Percentiles rank a stretch among this genome's conserved stretches.
phyloP scores from a whole-genome alignment of 2,888 invertebrate species.

The Tetanocera ferruginea region DNA sequence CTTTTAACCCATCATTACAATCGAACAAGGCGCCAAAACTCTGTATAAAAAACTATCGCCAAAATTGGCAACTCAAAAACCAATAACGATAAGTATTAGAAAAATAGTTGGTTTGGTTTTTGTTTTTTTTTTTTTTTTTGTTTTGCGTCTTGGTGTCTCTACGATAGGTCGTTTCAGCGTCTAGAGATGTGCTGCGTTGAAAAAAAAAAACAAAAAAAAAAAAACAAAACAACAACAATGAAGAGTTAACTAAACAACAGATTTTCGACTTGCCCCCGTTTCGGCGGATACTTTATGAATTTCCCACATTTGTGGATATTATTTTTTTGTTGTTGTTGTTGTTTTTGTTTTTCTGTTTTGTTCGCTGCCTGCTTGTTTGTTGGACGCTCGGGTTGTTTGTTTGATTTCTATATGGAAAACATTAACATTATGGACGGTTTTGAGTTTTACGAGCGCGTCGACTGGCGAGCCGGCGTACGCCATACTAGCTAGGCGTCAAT shows the following conservation, averaged over 20 bases:
- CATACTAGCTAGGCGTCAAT: constrained; percentile 46
- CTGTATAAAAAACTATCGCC: constrained; percentile 22
- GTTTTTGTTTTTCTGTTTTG: background rate
- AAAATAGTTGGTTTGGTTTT: constrained; percentile 23
- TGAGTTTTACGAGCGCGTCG: constrained; percentile 39
- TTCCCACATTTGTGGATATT: constrained; percentile 13
- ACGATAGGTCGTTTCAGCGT: background rate
- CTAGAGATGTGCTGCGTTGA: background rate
- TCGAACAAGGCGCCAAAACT: constrained; percentile 33
- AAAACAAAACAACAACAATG: constrained; percentile 15
- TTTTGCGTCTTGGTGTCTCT: constrained; percentile 16
- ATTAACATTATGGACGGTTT: constrained; percentile 40
- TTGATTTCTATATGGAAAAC: constrained; percentile 37
- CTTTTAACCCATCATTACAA: no score
- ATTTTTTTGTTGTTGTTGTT: background rate
- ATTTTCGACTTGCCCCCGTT: constrained; percentile 32
- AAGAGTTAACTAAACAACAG: constrained; percentile 12
- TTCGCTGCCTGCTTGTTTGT: background rate
- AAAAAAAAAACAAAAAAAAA: background rate
- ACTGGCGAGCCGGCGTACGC: constrained; percentile 33
- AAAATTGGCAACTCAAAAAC: constrained; percentile 40
- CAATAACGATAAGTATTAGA: constrained; percentile 40
- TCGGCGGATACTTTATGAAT: constrained; percentile 5
- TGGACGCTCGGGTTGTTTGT: constrained; percentile 22
- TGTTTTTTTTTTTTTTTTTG: background rate